Percentiles rank a stretch among this genome's conserved stretches.
Conservation (phyloP, 2,797 vertebrate species). For the Poecilia wingei region DNA sequence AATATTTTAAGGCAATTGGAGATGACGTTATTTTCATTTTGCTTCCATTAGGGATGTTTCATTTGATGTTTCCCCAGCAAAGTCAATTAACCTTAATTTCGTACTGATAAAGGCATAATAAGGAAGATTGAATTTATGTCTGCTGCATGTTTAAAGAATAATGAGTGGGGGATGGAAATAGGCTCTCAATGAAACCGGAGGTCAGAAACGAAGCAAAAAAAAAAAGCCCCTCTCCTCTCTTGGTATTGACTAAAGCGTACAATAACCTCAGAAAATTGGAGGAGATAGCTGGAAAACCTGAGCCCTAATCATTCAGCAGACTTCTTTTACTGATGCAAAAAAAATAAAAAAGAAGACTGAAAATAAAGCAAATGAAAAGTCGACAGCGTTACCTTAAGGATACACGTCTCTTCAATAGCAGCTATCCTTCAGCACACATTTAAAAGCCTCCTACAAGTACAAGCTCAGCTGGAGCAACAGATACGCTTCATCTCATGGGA, state of each 20-base stretch:
- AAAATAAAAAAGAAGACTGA: conserved; percentile 16
- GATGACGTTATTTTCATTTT: conserved; percentile 84
- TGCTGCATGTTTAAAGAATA: conserved; percentile 65
- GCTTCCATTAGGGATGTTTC: conserved; percentile 76
- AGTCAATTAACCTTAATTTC: conserved; percentile 84
- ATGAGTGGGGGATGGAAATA: conserved; percentile 46
- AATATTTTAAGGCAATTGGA: conserved; percentile 86
- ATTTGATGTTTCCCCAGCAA: conserved; percentile 76
- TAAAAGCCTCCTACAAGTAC: conserved; percentile 79
- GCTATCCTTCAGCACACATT: conserved; percentile 71
- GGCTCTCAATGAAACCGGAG: conserved; percentile 26
- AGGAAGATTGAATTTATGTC: conserved; percentile 70
- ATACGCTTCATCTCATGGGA: conserved; percentile 78
- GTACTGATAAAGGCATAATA: conserved; percentile 77
- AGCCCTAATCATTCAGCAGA: conserved; percentile 59
- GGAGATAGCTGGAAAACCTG: conserved; percentile 59
- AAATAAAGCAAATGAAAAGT: conserved; percentile 65
- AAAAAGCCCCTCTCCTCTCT: conserved; percentile 43
- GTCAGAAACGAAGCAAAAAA: conserved; percentile 48
- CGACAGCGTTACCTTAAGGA: conserved; percentile 73
- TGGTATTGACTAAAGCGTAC: conserved; percentile 54
- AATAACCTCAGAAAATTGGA: conserved; percentile 57
- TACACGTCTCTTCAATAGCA: conserved; percentile 70
- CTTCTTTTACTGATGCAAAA: conserved; percentile 48
- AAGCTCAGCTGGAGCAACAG: conserved; percentile 81